Evolutionary conservation across 1,140 invertebrate genomes (phyloP).

Genomic region (Euura lappo): DNA sequence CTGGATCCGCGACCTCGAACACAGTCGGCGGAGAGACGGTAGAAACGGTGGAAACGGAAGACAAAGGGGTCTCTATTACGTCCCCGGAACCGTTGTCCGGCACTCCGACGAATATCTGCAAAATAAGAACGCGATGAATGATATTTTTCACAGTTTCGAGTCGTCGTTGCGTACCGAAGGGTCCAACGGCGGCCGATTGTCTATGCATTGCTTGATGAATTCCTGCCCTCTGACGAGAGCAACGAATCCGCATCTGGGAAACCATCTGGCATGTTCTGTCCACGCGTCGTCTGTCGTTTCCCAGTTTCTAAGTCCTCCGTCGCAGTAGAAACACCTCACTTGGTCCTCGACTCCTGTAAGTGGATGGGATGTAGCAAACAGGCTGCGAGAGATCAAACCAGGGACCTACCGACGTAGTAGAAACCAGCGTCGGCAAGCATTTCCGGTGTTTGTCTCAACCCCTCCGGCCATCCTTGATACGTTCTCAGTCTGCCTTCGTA

Average conservation of each 20-base stretch:
- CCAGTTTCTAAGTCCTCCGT: conserved; percentile 87
- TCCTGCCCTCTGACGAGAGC: conserved; percentile 78
- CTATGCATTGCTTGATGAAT: conserved; percentile 69
- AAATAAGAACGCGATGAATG: background rate
- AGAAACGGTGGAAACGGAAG: conserved; percentile 24
- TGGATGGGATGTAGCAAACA: conserved; percentile 23
- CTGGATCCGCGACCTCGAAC: conserved; percentile 54
- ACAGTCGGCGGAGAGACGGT: conserved; percentile 39
- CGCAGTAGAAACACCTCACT: conserved; percentile 92
- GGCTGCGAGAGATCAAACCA: background rate
- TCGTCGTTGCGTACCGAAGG: conserved; percentile 32
- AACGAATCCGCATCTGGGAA: conserved; percentile 83
- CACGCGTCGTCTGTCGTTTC: conserved; percentile 84
- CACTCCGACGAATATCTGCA: conserved; percentile 44
- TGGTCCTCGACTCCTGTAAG: conserved; percentile 66
- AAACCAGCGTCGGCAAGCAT: conserved; percentile 78
- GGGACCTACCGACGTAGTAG: conserved; percentile 70
- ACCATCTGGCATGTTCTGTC: conserved; percentile 91
- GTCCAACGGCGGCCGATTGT: conserved; percentile 45
- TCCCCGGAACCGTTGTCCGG: conserved; percentile 40
- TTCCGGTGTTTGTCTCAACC: conserved; percentile 69
- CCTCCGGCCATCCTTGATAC: conserved; percentile 69
- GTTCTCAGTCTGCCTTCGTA: conserved; percentile 69
- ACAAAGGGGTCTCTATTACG: conserved; percentile 24
- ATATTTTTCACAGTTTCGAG: too few relatives aligned